Conservation (phyloP, 2,888 invertebrate species). For the Hypolimnas misippus region DNA sequence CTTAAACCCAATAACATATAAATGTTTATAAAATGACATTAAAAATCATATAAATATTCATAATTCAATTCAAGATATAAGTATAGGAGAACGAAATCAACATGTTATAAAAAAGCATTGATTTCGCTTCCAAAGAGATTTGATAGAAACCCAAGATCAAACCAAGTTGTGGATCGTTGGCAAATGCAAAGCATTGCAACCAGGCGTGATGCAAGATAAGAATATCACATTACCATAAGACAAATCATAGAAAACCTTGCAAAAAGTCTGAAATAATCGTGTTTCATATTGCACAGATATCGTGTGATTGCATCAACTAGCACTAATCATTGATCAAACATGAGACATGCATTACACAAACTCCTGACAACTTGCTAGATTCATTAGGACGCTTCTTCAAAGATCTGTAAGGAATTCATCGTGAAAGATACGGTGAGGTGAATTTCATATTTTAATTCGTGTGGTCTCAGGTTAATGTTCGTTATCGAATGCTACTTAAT, state of each 20-base stretch:
- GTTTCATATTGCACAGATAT: slow-evolving; percentile 59
- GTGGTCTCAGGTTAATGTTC: slow-evolving; percentile 83
- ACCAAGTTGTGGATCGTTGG: slow-evolving; percentile 61
- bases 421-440: slow-evolving; percentile 63
- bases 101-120: slow-evolving; percentile 19
- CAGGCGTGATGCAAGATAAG: slow-evolving; percentile 71
- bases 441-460: slow-evolving; percentile 57
- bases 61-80: slow-evolving; percentile 1
- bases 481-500: slow-evolving; percentile 72
- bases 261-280: slow-evolving; percentile 50
- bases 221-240: slow-evolving; percentile 46
- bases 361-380: slow-evolving; percentile 31
- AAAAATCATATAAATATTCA: neutral
- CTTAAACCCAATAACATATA: slow-evolving; percentile 26
- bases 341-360: slow-evolving; percentile 44
- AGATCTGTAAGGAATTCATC: slow-evolving; percentile 72
- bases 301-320: slow-evolving; percentile 62
- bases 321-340: slow-evolving; percentile 52
- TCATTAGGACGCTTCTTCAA: slow-evolving; percentile 62
- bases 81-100: slow-evolving; percentile 24
- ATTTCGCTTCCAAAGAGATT: slow-evolving; percentile 34
- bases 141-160: slow-evolving; percentile 51
- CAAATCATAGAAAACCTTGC: slow-evolving; percentile 57
- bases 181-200: slow-evolving; percentile 81
- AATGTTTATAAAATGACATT: neutral